Conservation (phyloP, 2,888 invertebrate species). For the Caenorhabditis sp. region DNA sequence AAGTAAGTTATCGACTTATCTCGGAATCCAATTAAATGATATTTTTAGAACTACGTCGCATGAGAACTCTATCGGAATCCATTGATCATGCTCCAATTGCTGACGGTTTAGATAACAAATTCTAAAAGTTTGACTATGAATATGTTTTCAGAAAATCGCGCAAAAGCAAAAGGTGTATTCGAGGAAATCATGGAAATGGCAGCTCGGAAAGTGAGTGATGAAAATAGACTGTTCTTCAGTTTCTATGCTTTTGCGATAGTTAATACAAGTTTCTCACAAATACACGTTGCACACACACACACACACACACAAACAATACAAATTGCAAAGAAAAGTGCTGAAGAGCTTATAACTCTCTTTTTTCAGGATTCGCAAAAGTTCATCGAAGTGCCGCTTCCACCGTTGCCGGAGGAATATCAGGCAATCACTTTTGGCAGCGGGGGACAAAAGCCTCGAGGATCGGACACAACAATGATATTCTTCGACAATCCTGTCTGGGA, state of each 20-base stretch:
- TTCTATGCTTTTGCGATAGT: no score
- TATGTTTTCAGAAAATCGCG: not conserved
- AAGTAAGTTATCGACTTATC: constrained; percentile 19
- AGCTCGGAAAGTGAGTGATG: constrained; percentile 35
- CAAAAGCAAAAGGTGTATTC: constrained; percentile 25
- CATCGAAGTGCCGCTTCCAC: constrained; percentile 7
- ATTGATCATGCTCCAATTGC: not conserved
- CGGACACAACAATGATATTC: constrained; percentile 47
- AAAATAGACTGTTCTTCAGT: no score
- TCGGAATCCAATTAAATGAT: not conserved
- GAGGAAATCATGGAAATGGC: constrained; percentile 56
- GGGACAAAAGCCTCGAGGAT: not conserved
- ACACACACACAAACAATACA: no score
- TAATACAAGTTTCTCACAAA: no score
- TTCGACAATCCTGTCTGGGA: constrained; percentile 57
- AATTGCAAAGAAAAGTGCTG: no score
- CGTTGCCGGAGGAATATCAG: constrained; percentile 7
- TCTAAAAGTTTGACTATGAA: not conserved
- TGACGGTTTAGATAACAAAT: not conserved
- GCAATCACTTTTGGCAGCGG: constrained; percentile 9
- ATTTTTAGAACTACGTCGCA: constrained; percentile 20
- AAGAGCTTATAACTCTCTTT: not conserved
- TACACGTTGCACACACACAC: no score
- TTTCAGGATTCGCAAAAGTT: constrained; percentile 40
- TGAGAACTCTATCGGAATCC: constrained; percentile 1